Evolutionary conservation across 2,797 vertebrate species (phyloP).

Genomic region (Tinamus major): DNA sequence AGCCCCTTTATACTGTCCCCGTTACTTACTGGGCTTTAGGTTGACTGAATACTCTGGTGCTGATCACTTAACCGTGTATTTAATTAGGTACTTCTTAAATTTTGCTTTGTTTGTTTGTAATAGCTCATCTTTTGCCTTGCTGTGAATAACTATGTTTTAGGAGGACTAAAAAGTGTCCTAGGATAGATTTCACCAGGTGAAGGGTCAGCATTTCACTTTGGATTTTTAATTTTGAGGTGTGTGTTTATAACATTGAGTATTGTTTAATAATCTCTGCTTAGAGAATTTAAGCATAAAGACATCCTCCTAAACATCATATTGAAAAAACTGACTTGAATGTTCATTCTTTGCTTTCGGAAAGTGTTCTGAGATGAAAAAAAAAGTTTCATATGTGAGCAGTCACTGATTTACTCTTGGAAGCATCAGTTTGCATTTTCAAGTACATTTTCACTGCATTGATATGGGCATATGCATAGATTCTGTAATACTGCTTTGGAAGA

Average conservation of each 20-base stretch:
- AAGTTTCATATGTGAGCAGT: background rate
- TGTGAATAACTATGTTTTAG: background rate
- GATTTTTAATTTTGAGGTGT: background rate
- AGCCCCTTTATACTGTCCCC: background rate
- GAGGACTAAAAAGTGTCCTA: background rate
- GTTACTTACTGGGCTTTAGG: background rate
- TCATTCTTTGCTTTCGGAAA: background rate
- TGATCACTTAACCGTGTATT: accelerated
- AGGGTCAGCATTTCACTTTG: background rate
- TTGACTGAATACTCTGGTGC: background rate
- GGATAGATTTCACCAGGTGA: constrained; percentile 34
- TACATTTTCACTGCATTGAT: background rate
- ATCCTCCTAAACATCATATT: background rate
- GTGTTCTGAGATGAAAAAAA: background rate
- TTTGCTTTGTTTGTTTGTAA: background rate
- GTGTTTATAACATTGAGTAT: background rate
- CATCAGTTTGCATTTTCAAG: background rate
- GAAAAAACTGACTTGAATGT: background rate
- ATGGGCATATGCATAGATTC: background rate
- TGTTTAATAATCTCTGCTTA: background rate
- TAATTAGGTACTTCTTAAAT: background rate
- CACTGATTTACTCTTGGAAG: background rate
- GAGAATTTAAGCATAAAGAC: background rate
- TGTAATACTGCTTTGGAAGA: background rate
- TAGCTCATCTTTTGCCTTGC: background rate